Evolutionary conservation across 2,888 invertebrate genomes (phyloP).

Genomic region (Colletes collaris): DNA sequence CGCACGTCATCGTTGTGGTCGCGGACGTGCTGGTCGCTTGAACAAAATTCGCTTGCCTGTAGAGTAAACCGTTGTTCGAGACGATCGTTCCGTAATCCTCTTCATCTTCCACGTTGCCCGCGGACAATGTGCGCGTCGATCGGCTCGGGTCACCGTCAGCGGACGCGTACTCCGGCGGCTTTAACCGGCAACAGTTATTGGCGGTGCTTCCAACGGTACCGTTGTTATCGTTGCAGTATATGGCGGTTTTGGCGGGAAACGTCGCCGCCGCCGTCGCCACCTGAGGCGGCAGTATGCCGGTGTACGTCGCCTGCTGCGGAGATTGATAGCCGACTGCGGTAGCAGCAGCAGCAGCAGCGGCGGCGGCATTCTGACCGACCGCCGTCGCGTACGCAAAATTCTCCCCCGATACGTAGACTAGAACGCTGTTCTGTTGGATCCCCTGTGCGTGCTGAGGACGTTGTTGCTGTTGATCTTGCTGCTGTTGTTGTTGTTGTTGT

Average conservation of each 20-base stretch:
- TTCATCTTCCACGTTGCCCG: constrained; percentile 62
- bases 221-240: constrained; percentile 62
- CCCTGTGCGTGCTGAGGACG: constrained; percentile 66
- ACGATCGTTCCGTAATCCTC: constrained; percentile 65
- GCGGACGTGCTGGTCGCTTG: constrained; percentile 49
- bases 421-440: constrained; percentile 84
- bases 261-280: constrained; percentile 70
- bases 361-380: constrained; percentile 83
- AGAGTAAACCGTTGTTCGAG: constrained; percentile 55
- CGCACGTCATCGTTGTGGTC: constrained; percentile 49
- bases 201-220: constrained; percentile 50
- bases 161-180: constrained; percentile 52
- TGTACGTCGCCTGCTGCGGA: constrained; percentile 70
- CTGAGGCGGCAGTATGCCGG: constrained; percentile 70
- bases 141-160: constrained; percentile 47
- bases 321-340: constrained; percentile 76
- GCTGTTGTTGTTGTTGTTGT: constrained; percentile 56
- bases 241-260: constrained; percentile 73
- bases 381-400: constrained; percentile 84
- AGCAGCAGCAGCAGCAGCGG: constrained; percentile 81
- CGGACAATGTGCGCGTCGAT: constrained; percentile 29
- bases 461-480: constrained; percentile 61
- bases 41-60: constrained; percentile 49
- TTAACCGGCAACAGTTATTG: constrained; percentile 62
- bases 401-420: constrained; percentile 86